Percentiles rank a stretch among this genome's conserved stretches.
Evolutionary conservation across 1,140 invertebrate genomes (phyloP).

Genomic region (Eurosta solidaginis): DNA sequence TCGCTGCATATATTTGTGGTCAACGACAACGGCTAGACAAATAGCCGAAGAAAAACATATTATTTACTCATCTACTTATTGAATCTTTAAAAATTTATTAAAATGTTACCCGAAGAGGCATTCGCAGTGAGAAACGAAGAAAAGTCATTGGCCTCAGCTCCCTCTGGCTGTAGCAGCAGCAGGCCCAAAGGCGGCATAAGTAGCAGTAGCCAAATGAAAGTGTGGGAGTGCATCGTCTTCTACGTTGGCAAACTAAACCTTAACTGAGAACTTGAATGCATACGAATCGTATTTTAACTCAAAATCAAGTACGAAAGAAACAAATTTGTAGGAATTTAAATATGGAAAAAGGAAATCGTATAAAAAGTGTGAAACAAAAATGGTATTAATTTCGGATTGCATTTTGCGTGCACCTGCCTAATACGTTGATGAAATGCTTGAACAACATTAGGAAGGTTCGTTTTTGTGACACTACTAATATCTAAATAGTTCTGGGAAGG

Average conservation of each 20-base stretch:
- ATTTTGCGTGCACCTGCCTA: background rate
- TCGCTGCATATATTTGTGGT: conserved; percentile 65
- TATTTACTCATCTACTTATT: background rate
- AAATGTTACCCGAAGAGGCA: conserved; percentile 68
- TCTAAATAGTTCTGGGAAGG: too few species aligned
- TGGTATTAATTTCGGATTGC: conserved; percentile 25
- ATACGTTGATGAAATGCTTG: background rate
- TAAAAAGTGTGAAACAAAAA: background rate
- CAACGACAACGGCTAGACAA: conserved; percentile 66
- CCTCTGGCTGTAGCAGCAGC: background rate
- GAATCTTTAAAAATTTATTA: background rate
- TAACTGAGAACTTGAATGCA: background rate
- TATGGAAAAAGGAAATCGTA: background rate
- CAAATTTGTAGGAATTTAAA: background rate
- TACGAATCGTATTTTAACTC: background rate
- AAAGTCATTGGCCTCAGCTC: conserved; percentile 64
- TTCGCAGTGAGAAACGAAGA: conserved; percentile 72
- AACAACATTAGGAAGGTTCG: background rate
- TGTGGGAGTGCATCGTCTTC: background rate
- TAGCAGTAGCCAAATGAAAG: background rate
- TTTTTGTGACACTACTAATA: background rate
- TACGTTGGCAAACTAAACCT: background rate
- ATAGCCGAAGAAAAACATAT: background rate
- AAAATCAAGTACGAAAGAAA: background rate
- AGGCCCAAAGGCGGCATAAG: background rate